Evolutionary conservation across 1,140 invertebrate species (phyloP).

Genomic region (Phortica variegata): DNA sequence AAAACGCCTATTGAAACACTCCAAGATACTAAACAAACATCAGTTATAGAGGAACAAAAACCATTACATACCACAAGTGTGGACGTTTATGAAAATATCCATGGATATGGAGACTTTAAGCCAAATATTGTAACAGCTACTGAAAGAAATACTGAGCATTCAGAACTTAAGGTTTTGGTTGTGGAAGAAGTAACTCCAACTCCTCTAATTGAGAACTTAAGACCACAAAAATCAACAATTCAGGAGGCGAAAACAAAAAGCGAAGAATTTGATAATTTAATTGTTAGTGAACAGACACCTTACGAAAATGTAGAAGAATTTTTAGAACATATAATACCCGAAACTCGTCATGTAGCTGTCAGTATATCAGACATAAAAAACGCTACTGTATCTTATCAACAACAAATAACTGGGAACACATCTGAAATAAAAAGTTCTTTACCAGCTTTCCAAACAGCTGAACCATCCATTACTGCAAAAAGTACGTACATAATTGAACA

Average conservation of each 20-base stretch:
- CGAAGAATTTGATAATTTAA: constrained; percentile 22
- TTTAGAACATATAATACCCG: constrained; percentile 23
- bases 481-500: constrained; percentile 32
- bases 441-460: constrained; percentile 10
- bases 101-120: constrained; percentile 34
- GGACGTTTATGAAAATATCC: constrained; percentile 35
- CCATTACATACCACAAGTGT: constrained; percentile 24
- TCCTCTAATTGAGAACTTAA: constrained; percentile 53
- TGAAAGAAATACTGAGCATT: constrained; percentile 3
- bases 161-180: constrained; percentile 58
- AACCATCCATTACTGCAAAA: constrained; percentile 17
- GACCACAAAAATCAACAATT: constrained; percentile 8
- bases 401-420: constrained; percentile 19
- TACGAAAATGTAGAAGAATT: constrained; percentile 38
- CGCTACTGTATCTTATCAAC: constrained; percentile 20
- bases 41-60: constrained; percentile 7
- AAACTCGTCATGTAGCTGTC: constrained; percentile 19
- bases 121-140: constrained; percentile 13
- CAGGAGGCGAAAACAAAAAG: background rate
- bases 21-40: background rate
- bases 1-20: background rate
- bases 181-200: constrained; percentile 63
- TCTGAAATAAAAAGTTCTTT: constrained; percentile 4
- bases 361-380: constrained; percentile 6
- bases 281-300: constrained; percentile 38